Evolutionary conservation across 92 coral and sea anemone genomes (phyloP).

Genomic region (Porites lobata): DNA sequence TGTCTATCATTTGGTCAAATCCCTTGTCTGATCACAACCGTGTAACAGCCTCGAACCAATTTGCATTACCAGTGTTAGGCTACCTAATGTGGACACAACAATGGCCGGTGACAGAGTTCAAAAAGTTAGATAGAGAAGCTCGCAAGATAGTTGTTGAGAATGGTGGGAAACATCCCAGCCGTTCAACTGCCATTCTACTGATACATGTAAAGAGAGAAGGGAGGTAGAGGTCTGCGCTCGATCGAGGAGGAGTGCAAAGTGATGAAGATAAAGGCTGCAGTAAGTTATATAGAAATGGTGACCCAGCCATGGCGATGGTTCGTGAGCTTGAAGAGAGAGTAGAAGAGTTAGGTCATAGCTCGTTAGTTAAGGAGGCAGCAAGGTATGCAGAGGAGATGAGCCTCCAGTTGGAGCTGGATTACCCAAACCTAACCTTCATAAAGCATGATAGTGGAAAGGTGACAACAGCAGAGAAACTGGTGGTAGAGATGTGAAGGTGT

Average conservation of each 20-base stretch:
- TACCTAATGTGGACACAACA: too few species aligned
- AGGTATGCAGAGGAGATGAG: neutral
- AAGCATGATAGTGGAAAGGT: neutral
- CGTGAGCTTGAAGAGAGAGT: too few species aligned
- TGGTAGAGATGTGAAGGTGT: constrained; percentile 8
- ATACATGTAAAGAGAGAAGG: neutral
- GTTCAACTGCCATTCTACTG: constrained; percentile 10
- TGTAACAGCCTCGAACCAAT: too few species aligned
- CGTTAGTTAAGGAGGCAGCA: constrained; percentile 25
- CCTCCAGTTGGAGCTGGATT: neutral
- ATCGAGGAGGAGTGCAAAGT: too few species aligned
- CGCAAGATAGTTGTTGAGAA: constrained; percentile 57
- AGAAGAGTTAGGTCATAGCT: neutral
- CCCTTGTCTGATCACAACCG: too few species aligned
- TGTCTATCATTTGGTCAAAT: too few species aligned
- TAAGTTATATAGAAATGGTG: constrained; percentile 7
- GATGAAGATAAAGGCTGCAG: constrained; percentile 37
- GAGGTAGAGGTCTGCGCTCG: too few species aligned
- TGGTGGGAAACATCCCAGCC: neutral
- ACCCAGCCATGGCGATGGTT: too few species aligned
- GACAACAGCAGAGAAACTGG: constrained; percentile 31
- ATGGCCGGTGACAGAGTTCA: too few species aligned
- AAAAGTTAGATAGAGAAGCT: neutral
- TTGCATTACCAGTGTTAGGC: too few species aligned
- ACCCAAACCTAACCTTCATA: constrained; percentile 3